A percentile compares a stretch with the other conserved stretches of the same genome.
Conservation (phyloP, 1,140 invertebrate species). For the Drosophila leontia region DNA sequence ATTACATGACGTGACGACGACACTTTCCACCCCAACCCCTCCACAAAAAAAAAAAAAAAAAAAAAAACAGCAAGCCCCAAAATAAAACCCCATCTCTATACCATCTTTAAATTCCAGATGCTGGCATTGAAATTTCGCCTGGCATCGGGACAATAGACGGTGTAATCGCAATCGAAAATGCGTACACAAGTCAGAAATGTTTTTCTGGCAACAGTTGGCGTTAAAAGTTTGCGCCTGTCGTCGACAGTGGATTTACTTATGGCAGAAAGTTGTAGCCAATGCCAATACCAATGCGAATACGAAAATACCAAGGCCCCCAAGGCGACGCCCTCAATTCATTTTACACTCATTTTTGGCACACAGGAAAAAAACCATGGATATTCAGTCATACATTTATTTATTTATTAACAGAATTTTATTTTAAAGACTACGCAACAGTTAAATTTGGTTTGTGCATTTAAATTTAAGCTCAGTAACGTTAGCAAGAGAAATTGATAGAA, state of each 20-base stretch:
- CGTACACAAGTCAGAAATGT: constrained; percentile 54
- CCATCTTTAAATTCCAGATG: constrained; percentile 10
- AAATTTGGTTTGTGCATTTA: background rate
- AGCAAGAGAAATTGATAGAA: background rate
- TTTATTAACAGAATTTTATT: background rate
- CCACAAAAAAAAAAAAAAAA: background rate
- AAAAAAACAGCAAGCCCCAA: constrained; percentile 12
- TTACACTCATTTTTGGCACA: constrained; percentile 22
- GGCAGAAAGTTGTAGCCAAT: constrained; percentile 63
- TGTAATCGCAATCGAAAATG: constrained; percentile 66
- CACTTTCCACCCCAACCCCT: constrained; percentile 38
- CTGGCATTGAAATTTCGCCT: constrained; percentile 40
- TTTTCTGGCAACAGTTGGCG: constrained; percentile 74
- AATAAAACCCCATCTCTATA: background rate
- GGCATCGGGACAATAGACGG: constrained; percentile 47
- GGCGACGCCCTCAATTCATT: constrained; percentile 57
- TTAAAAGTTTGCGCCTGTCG: constrained; percentile 68
- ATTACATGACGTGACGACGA: constrained; percentile 75
- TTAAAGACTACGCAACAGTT: background rate
- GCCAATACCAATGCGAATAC: constrained; percentile 27
- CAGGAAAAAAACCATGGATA: constrained; percentile 10
- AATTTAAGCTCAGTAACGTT: background rate
- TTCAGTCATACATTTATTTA: background rate
- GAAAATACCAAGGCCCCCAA: constrained; percentile 24
- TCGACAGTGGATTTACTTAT: constrained; percentile 56